Percentiles rank a stretch among this genome's conserved stretches.
These are phyloP conservation scores for Antheraea yamamai DNA, from an alignment of 2,888 invertebrate species.

Conservation along the genomic window DNA sequence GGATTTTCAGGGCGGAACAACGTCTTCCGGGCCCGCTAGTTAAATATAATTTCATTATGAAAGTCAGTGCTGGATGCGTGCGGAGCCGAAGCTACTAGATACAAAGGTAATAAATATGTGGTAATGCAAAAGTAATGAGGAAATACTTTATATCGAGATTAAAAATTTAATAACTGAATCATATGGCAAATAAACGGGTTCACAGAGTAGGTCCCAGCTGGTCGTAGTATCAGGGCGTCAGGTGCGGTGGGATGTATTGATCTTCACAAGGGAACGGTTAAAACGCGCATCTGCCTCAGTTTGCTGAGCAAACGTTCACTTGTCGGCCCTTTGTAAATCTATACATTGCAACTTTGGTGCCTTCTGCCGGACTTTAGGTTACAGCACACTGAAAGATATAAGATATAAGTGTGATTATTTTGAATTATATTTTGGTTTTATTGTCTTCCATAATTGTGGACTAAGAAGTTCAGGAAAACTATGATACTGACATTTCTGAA, in stretches of 20 bases:
- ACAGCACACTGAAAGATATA: slow-evolving; percentile 26
- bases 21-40: too few species aligned
- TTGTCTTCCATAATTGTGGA: too few species aligned
- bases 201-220: background rate
- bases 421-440: too few species aligned
- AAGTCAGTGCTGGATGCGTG: too few species aligned
- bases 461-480: too few species aligned
- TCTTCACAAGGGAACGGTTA: slow-evolving; percentile 44
- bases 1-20: too few species aligned
- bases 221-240: slow-evolving; percentile 46
- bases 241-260: slow-evolving; percentile 39
- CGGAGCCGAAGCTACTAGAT: too few species aligned
- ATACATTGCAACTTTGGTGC: slow-evolving; percentile 47
- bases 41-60: too few species aligned
- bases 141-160: background rate
- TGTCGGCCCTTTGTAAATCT: slow-evolving; percentile 50
- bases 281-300: slow-evolving; percentile 46
- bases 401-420: background rate
- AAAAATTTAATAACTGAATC: background rate
- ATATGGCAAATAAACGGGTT: background rate
- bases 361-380: slow-evolving; percentile 14
- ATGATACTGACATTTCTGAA: too few species aligned
- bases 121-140: too few species aligned
- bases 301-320: slow-evolving; percentile 49
- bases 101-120: too few species aligned